Conservation (phyloP, 2,797 vertebrate species). For the Champsocephalus esox region DNA sequence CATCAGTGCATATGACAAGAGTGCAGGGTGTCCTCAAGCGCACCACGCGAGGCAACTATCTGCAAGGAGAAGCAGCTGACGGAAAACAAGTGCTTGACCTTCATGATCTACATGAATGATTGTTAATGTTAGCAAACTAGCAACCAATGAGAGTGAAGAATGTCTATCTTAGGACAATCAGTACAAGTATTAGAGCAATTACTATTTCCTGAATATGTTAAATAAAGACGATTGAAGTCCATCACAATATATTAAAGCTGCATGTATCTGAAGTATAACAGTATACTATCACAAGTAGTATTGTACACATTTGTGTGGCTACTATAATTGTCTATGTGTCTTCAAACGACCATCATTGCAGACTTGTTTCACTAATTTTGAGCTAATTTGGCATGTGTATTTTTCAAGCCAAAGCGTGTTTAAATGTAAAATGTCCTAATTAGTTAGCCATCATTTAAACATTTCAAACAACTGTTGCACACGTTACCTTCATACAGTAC, state of each 20-base stretch:
- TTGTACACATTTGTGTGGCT: not conserved
- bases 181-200: no score
- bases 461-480: not conserved
- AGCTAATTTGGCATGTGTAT: not conserved
- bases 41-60: constrained; percentile 26
- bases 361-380: not conserved
- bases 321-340: not conserved
- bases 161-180: not conserved
- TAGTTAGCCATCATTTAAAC: not conserved
- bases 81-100: constrained; percentile 25
- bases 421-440: not conserved
- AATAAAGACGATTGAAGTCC: not conserved
- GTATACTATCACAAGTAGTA: not conserved
- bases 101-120: constrained; percentile 14
- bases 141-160: not conserved
- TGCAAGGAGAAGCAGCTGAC: constrained; percentile 2
- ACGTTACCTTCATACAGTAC: not conserved
- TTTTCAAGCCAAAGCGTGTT: not conserved
- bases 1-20: constrained; percentile 53
- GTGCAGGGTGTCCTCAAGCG: constrained; percentile 20
- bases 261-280: not conserved
- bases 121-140: constrained; percentile 17
- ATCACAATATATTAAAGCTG: not conserved
- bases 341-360: not conserved
- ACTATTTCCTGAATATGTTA: no score